Evolutionary conservation across 2,888 invertebrate species (phyloP), one percentile per base, ranked within the genome.

Genomic region (Protonemura montana): DNA sequence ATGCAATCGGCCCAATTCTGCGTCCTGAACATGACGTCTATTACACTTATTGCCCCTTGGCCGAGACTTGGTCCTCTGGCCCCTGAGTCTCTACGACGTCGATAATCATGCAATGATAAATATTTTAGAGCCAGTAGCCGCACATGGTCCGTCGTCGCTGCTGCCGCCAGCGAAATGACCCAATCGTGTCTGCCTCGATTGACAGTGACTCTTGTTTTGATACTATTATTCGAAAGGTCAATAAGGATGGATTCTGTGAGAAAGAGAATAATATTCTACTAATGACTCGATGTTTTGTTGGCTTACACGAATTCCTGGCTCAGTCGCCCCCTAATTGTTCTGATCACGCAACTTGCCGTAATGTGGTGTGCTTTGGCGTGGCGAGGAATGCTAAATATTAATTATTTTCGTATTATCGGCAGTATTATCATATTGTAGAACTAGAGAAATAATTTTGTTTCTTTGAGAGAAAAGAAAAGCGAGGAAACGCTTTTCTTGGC

Each of bases 31-130:
- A 26, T 78, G 25, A 78, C 78, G 78, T 78, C 78, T 26, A 78
- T 78, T 78, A 78, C 27, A 78, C 78, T 26, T 78, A 13, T 78
- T 78, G 26, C 78, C 78, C 78, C n/a, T 78, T 78, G 78, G 35
- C 35, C 35, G 35, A 35, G 35, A 35, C 35, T 35, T n/a, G 35
- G 78, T 27, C 78, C 78, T 7, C 25, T 27, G 78, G 59, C 13
- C 6, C 59, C 13, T 3, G 59, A 3, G 6, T 59, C 59, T 21
- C 16, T 1, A 21, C 16, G 59, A 10, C 21, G 3, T 10, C 78
- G 7, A 78, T 27, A 78, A 78, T 78, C 78, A 78, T 78, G 28
- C 78, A 28, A 27, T 26, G 78, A 78, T 78, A 78, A 78, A 78
- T 78, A 78, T 78, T 78, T 28, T 25, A 78, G 7, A 27, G 27